phyloP scores from a whole-genome alignment of 2,888 invertebrate species.

The Clistopyga incitator region DNA sequence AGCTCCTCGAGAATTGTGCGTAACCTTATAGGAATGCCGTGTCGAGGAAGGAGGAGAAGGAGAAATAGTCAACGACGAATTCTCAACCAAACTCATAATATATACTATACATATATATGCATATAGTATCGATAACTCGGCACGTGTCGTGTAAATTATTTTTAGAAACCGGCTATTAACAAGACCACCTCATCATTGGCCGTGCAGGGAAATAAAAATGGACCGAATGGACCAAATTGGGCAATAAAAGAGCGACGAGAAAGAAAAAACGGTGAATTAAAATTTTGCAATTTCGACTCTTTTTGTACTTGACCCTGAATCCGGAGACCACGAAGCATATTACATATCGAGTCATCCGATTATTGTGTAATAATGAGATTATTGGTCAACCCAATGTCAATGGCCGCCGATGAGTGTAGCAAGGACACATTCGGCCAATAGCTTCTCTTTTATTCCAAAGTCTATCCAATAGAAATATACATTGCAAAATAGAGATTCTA shows the following conservation, averaged over 20 bases:
- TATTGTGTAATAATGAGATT: slow-evolving; percentile 1
- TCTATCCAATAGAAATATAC: background rate
- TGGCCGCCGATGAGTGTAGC: background rate
- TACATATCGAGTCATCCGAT: slow-evolving; percentile 11
- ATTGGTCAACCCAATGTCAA: slow-evolving; percentile 16
- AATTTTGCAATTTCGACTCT: background rate
- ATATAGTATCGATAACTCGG: background rate
- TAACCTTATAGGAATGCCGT: background rate
- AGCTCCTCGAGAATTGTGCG: background rate
- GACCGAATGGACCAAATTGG: background rate
- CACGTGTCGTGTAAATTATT: slow-evolving; percentile 1
- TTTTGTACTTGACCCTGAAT: slow-evolving; percentile 16
- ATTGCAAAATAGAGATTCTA: background rate
- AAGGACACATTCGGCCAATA: background rate
- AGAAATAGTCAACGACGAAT: background rate
- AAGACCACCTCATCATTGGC: background rate
- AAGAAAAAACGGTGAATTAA: background rate
- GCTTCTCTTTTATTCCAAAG: background rate
- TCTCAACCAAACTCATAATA: background rate
- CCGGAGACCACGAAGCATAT: background rate
- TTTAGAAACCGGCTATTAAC: background rate
- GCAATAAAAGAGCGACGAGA: background rate
- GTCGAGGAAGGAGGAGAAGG: background rate
- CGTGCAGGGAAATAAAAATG: background rate
- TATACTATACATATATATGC: background rate